Evolutionary conservation across 2,888 invertebrate species (phyloP), one percentile per base, ranked within the genome.

Genomic region (Epicampocera succincta): DNA sequence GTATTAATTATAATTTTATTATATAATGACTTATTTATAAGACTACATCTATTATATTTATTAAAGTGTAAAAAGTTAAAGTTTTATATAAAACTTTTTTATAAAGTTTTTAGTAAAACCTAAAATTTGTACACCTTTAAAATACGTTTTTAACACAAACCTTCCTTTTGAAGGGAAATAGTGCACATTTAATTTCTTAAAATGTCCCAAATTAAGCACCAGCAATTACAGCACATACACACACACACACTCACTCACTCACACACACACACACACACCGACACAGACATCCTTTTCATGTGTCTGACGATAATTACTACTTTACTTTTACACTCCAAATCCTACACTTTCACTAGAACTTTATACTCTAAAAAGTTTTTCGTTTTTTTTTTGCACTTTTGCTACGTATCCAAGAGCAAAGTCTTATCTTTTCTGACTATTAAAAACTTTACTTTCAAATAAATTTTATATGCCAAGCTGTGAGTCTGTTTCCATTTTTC

Each of bases 261-360:
- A 29, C 33, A 0, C 2, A 1, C 8, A n/a, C 6, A 21, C 2
- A 21, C 6, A 42, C 42, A 21, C 29, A 29, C 6, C 3, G 29
- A 33, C 33, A 33, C 33, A 33, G 33, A 25, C 33, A 2, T 19
- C 6, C 17, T 38, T 40, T 12, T 29, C 17, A 3, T 2, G 50
- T 44, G 15, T 19, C 6, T 2, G 38, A 29, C 50, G 15, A 54
- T 65, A 81, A 77, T 81, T 73, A 76, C 42, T 61, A 44, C 25
- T 44, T 68, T 69, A 40, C 38, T 63, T 44, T 40, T 44, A 12
- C 13, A 12, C 13, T 65, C 15, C n/a, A 63, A 42, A 25, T 61
- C 48, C 46, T 44, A 74, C 65, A 72, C 74, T 78, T 78, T 78
- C 66, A 75, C 78, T 78, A 38, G 1, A 58, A 60, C 38, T 78